Base-by-base conservation (phyloP, 1,140 invertebrate genomes). In the Tetragnatha versicolor region DNA sequence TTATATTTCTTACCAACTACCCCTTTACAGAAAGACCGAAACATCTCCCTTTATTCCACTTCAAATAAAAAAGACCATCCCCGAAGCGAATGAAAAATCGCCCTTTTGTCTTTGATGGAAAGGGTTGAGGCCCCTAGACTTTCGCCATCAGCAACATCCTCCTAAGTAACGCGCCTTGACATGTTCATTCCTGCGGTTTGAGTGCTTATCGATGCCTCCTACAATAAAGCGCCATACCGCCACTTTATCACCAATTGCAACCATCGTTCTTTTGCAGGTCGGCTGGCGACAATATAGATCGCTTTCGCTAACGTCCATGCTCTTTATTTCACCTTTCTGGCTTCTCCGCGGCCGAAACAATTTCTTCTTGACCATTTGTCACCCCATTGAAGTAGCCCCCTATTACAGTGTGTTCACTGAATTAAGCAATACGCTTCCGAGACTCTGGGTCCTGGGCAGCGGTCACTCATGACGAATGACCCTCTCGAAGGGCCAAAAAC, bases 311-410 rank as follows among this genome's bases (percentile, higher is more conserved):
- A 73, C 39, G 60, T 65, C 53, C 51, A 22, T 42, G 39, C 53
- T 20, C 51, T 45, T 73, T 73, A 73, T 73, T 73, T 60, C 69
- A 73, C 69, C 69, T 73, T 73, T 73, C 29, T 73, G 25, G 35
- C 25, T 37, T 58, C 45, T 25, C 51, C n/a, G 33, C 45, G 22
- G 45, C 5, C 73, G 73, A 65, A 77, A 77, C 73, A 77, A 77
- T 77, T 77, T 77, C 73, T 77, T 63, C 73, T 77, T 77, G 73
- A 77, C 73, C 73, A 77, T 77, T 77, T 77, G 73, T 77, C 73
- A 77, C 60, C 58, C 73, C 66, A 77, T 77, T 77, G 73, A 66
- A 77, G 73, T 66, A 37, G 60, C 29, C 45, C 61, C 60, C 60
- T 77, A 77, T 77, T 77, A 77, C 73, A 66, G 42, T 77, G 60